Base-by-base conservation (phyloP, 2,888 invertebrate genomes). In the Dastarcus helophoroides region DNA sequence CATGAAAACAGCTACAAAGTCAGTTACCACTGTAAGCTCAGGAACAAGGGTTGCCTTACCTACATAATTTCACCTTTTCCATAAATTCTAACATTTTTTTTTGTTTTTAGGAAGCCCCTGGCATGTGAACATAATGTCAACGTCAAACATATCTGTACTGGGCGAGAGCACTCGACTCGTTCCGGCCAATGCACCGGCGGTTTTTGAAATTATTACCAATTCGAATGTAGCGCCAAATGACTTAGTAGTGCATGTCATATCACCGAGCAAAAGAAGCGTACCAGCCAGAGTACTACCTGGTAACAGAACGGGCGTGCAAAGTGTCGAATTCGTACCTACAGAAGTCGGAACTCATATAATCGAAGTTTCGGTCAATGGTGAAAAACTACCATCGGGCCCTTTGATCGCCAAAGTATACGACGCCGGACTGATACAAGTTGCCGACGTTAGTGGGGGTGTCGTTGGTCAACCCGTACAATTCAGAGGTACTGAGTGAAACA, bases 401-500 rank as follows among this genome's bases (percentile, higher is more conserved):
- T 72, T 93, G 40, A 77, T 89, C 38, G 90, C 91, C 47, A 90
- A 93, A 68, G 93, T 90, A 26, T 95, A 93, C 65, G 91, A 94
- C 61, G 80, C 93, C 40, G 82, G 85, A 43, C 73, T 91, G 42
- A 93, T 97, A 54, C 81, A 85, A 67, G 89, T 97, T 43, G 86
- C 91, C 31, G 90, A 94, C 58, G 84, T 95, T 16, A 83, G 88
- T 47, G 88, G 84, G 51, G 94, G 91, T 36, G 79, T 88, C 38
- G 90, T 95, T 21, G 94, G 94, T 31, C 89, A 94, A 62, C 88
- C 91, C 39, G 90, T 93, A 56, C 91, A 94, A 63, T 97, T 98
- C 63, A 78, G 84, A 76, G 90, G 91, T 91, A 65, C n/a, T n/a
- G n/a, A n/a, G n/a, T n/a, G n/a, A n/a, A n/a, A n/a, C n/a, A n/a